These are phyloP conservation scores for cattle (Bos taurus) DNA, from an alignment of 2,113 vertebrate genomes.

Conservation along the genomic window ARS-UCD2.0 NC_037346.1:46255501-46256000, in stretches of 20 bases:
- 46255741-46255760: background rate
- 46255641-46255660: conserved; percentile 20
- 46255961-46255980: background rate
- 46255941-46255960: background rate
- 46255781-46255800: background rate
- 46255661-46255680: background rate
- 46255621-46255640: background rate
- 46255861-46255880: conserved; percentile 7
- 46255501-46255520: background rate
- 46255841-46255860: background rate
- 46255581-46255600: conserved; percentile 30
- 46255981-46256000: background rate
- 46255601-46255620: background rate
- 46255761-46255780: background rate
- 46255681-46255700: background rate
- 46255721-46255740: background rate
- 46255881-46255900: background rate
- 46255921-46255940: background rate
- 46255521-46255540: background rate
- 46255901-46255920: background rate
- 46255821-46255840: background rate
- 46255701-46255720: background rate
- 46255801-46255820: background rate
- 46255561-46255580: background rate
- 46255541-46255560: conserved; percentile 1